Evolutionary conservation across 2,888 invertebrate species (phyloP).

Genomic region (Pterobdella sp.): DNA sequence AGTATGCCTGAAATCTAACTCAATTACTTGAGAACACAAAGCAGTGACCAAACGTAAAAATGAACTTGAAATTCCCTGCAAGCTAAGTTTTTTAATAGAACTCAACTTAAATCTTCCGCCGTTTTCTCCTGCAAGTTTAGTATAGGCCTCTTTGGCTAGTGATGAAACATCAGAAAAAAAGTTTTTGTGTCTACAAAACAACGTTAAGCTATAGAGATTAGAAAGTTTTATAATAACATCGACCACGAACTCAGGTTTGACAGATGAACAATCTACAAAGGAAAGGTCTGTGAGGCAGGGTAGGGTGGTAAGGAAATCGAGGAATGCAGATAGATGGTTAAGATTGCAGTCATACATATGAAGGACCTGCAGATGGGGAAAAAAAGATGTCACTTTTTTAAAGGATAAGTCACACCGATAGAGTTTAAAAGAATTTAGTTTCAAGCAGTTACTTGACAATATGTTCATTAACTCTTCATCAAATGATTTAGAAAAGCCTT

Average conservation of each 20-base stretch:
- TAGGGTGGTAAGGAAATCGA: constrained; percentile 30
- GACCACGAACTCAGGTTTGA: constrained; percentile 26
- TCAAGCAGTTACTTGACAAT: background rate
- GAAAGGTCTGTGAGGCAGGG: constrained; percentile 26
- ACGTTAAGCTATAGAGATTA: constrained; percentile 15
- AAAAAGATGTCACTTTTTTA: constrained; percentile 8
- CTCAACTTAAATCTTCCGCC: constrained; percentile 32
- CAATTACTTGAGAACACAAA: constrained; percentile 33
- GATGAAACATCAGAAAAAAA: constrained; percentile 30
- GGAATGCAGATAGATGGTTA: constrained; percentile 8
- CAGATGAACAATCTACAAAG: constrained; percentile 29
- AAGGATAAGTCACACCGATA: constrained; percentile 21
- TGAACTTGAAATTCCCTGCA: constrained; percentile 34
- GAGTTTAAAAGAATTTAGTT: constrained; percentile 16
- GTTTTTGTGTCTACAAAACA: constrained; percentile 19
- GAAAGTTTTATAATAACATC: constrained; percentile 24
- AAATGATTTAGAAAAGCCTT: background rate
- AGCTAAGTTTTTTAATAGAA: constrained; percentile 26
- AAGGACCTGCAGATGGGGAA: background rate
- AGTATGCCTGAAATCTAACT: constrained; percentile 28
- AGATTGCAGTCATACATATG: constrained; percentile 26
- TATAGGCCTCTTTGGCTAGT: constrained; percentile 31
- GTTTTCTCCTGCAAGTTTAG: constrained; percentile 27
- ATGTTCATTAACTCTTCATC: background rate
- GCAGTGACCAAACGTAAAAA: constrained; percentile 35